Conservation (phyloP, 2,113 vertebrate genomes). For the Actenoides lindsayi region DNA sequence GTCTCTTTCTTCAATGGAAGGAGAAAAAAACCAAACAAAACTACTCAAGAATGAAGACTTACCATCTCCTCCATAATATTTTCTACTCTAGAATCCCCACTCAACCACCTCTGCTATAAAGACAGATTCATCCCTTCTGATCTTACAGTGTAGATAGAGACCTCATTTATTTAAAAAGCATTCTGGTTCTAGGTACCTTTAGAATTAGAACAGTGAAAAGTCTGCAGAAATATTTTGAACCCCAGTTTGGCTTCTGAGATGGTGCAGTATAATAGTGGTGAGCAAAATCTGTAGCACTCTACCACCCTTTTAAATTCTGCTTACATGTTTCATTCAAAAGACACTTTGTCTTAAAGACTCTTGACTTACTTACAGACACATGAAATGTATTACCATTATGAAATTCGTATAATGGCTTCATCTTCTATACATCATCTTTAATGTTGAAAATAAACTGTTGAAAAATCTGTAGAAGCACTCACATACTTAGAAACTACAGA, state of each 20-base stretch:
- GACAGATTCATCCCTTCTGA: neutral
- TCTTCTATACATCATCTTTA: neutral
- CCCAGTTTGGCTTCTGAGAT: neutral
- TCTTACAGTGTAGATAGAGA: neutral
- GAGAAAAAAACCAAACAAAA: neutral
- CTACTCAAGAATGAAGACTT: neutral
- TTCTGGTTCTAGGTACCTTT: neutral
- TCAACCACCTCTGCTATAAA: neutral
- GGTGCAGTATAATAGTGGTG: neutral
- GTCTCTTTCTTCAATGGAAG: neutral
- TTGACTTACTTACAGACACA: neutral
- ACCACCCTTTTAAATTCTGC: neutral
- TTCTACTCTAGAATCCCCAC: neutral
- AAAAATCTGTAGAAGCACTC: neutral
- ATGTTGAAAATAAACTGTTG: neutral
- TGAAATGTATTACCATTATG: neutral
- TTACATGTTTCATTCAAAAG: neutral
- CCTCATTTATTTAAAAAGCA: neutral
- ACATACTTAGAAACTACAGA: neutral
- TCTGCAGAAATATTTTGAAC: neutral
- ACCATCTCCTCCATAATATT: neutral
- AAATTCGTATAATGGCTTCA: neutral
- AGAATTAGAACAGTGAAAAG: neutral
- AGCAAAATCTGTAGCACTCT: neutral
- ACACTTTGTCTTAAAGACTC: neutral